Evolutionary conservation across 2,797 vertebrate species (phyloP), one percentile per base, ranked within the genome.

Genomic region (Hipposideros larvatus): DNA sequence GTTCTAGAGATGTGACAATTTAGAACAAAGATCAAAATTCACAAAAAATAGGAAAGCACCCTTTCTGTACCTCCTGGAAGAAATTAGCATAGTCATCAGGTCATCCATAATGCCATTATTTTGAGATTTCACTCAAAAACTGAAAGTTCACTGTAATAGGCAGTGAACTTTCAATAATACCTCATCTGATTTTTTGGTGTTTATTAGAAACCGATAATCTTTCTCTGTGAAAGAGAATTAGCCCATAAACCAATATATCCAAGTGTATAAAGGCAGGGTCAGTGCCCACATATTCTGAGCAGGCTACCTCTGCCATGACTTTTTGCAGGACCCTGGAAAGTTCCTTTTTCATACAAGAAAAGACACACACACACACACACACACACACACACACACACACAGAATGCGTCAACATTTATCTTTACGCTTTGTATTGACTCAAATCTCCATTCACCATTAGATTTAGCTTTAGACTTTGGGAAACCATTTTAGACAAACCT

Each of bases 11-110:
- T 87, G 68, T 46, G 71, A 10, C 2, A 5, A 14, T 94, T 87
- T 94, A 88, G n/a, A 92, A 78, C 9, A 93, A 86, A 85, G 34
- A 73, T 16, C 16, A 41, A 61, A 85, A 70, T 85, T 96, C 24
- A 87, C 28, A 82, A 37, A 65, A 77, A 41, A 74, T 5, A 78
- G 3, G 6, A 93, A 66, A 63, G 0, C 0, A 51, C 1, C 24
- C 11, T n/a, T 57, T 48, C 10, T 14, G 4, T 88, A 24, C 19
- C n/a, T 18, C 14, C 4, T 87, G 48, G 24, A 93, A 31, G 53
- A 86, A 91, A 59, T 80, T 55, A 92, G 26, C 24, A 43, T 19
- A 57, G 7, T 28, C 26, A 66, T 78, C n/a, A 97, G 5, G 55
- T 11, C 7, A 57, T 11, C 37, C 22, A 46, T 66, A 46, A 61